A percentile compares a stretch with the other conserved stretches of the same genome.
phyloP scores from a whole-genome alignment of 2,797 vertebrate species.

The Lacerta bilineata region DNA sequence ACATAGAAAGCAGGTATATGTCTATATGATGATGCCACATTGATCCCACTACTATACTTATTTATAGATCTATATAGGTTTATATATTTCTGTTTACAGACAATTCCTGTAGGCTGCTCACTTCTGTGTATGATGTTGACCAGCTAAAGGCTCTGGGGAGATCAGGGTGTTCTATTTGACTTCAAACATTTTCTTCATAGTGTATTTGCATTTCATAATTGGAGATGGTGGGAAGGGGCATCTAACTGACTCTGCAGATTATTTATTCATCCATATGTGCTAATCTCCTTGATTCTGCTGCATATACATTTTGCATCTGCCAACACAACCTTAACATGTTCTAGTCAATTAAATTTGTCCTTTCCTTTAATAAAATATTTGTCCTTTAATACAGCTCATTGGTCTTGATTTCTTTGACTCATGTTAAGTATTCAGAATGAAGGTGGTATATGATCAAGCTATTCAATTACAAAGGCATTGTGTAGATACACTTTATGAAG shows the following conservation, averaged over 20 bases:
- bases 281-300: slow-evolving; percentile 30
- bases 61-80: background rate
- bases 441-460: background rate
- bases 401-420: slow-evolving; percentile 10
- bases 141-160: background rate
- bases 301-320: slow-evolving; percentile 15
- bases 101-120: background rate
- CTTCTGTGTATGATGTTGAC: background rate
- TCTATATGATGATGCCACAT: background rate
- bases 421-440: slow-evolving; percentile 28
- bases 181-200: slow-evolving; percentile 3
- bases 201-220: slow-evolving; percentile 6
- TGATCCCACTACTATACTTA: background rate
- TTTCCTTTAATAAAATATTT: slow-evolving; percentile 52
- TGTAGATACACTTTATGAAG: background rate
- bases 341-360: slow-evolving; percentile 31
- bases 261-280: slow-evolving; percentile 28
- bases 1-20: background rate
- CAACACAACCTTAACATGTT: slow-evolving; percentile 15
- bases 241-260: slow-evolving; percentile 15
- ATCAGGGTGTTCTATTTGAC: background rate
- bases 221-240: background rate
- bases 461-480: background rate
- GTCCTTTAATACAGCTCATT: slow-evolving; percentile 38
- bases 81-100: background rate